Base-by-base conservation (phyloP, 1,140 invertebrate genomes). In the Caerostris extrusa region DNA sequence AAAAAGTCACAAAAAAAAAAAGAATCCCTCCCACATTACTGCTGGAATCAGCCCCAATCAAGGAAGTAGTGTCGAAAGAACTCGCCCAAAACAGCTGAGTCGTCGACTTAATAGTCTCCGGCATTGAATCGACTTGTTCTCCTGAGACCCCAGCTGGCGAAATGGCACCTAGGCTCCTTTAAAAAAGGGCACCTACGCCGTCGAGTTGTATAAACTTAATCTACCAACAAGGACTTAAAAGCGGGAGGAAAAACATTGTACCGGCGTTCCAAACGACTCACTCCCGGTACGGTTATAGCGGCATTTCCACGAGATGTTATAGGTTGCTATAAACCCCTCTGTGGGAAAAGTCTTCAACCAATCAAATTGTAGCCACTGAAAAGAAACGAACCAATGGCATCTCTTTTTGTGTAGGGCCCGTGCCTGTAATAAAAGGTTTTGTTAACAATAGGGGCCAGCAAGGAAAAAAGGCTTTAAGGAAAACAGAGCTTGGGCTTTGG, bases 301-400 rank as follows among this genome's bases (percentile, higher is more conserved):
- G 14, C 89, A 90, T 90, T 90, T 89, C 87, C 50, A 57, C 64
- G 50, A 71, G 61, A 69, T 89, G 87, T 89, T 89, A 89, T 89
- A 34, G 87, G 34, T n/a, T 71, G 87, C 53, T 69, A 89, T 89
- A 89, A 89, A 89, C 69, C 64, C 85, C 34, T 50, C 19, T 19
- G 19, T 50, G 71, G 61, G 61, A 17, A 83, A 83, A 83, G 82
- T 58, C 55, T 58, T 56, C 82, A 6, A 56, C 89, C 89, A 90
- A 90, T 90, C 89, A 90, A 90, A 90, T 90, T 90, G 89, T 81
- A 89, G 89, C 89, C 69, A 81, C 69, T 77, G 67, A 64, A 90
- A 90, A 50, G 69, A 57, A 90, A 50, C n/a, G 56, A 53, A 57
- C 89, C 69, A 77, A 90, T 77, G 56, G 89, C 10, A 57, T 6